Evolutionary conservation across 2,888 invertebrate genomes (phyloP), one percentile per base, ranked within the genome.

Genomic region (Cataglyphis livida): DNA sequence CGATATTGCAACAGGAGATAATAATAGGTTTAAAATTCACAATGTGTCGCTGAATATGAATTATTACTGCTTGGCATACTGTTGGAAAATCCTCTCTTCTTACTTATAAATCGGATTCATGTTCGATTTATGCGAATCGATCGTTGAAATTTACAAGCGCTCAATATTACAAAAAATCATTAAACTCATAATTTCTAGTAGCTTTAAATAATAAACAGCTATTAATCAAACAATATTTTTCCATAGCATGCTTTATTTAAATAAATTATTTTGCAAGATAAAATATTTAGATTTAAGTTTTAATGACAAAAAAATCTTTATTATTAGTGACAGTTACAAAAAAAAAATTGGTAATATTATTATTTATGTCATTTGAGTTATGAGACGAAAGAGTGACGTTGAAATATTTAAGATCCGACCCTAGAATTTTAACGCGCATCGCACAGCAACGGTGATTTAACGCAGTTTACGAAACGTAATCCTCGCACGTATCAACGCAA

Each of bases 401-500:
- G 48, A 51, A n/a, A 51, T 51, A 51, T n/a, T 51, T n/a, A 44
- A 6, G 2, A 57, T 41, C 9, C 6, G 2, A 51, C 41, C 28
- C 9, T 3, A 57, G 70, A 78, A 70, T 57, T 78, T 70, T 21
- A 18, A 65, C 35, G 51, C 48, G 38, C 71, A 48, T 82, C 82
- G 76, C 41, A 81, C 84, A 59, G 83, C 83, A 76, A 61, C 48
- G 48, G 76, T 91, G 90, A 91, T 92, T 92, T 90, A 92, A 79
- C 86, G 84, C 87, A 86, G 88, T 90, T 91, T 90, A 90, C 89
- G 84, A 86, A 89, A 89, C 85, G 86, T 90, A 91, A 90, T 90
- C 89, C 87, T 38, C 44, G 85, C 84, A 83, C 87, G 90, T 89
- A 90, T 86, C 87, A 89, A 84, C 90, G 87, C 75, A 71, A 62